Evolutionary conservation across 2,113 vertebrate genomes (phyloP).

Genomic region (Apistogramma diplotaenia): DNA sequence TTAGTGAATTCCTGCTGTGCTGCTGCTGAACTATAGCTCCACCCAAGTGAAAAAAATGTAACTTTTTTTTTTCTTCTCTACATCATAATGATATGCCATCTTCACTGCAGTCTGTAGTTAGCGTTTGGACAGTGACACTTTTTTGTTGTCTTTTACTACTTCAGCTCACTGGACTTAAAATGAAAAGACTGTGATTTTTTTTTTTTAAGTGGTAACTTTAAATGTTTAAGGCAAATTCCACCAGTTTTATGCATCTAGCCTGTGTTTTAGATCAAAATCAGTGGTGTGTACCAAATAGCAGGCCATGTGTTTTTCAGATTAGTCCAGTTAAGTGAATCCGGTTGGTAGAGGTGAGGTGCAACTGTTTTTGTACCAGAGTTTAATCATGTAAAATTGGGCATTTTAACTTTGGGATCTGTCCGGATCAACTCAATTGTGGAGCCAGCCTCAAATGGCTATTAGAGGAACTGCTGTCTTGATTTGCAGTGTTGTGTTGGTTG

Average conservation of each 20-base stretch:
- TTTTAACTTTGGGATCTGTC: too few relatives aligned
- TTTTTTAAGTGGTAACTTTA: conserved; percentile 3
- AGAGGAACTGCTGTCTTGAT: neutral
- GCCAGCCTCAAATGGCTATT: neutral
- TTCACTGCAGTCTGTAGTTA: conserved; percentile 27
- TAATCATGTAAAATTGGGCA: too few relatives aligned
- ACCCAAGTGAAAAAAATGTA: conserved; percentile 3
- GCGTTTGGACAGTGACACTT: conserved; percentile 8
- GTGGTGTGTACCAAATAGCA: neutral
- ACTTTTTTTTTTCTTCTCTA: neutral
- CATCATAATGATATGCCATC: conserved; percentile 21
- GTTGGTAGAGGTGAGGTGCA: neutral
- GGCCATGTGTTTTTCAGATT: neutral
- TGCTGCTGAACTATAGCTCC: conserved; percentile 22
- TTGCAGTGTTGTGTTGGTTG: neutral
- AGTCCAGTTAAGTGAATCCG: neutral
- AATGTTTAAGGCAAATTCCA: neutral
- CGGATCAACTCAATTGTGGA: neutral
- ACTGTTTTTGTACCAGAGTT: too few relatives aligned
- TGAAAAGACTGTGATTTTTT: conserved; percentile 1
- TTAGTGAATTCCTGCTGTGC: neutral
- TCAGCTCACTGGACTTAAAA: neutral
- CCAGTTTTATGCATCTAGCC: conserved; percentile 3
- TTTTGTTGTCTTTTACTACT: conserved; percentile 14
- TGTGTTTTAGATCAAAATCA: neutral